A percentile compares a stretch with the other conserved stretches of the same genome.
phyloP scores from a whole-genome alignment of 2,797 vertebrate species.

The Sebastes diploproa region DNA sequence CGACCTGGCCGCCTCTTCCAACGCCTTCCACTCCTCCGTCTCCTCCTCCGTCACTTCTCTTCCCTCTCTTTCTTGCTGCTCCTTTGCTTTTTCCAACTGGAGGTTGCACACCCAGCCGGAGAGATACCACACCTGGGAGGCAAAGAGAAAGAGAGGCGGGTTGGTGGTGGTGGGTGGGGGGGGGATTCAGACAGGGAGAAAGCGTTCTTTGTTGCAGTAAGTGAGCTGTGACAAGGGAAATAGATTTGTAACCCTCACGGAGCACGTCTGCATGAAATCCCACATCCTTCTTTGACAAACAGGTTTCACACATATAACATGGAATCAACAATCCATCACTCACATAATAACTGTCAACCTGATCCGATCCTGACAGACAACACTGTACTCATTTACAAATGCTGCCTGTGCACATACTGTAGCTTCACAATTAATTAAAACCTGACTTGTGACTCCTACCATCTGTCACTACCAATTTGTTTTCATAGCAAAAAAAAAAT shows the following conservation, averaged over 20 bases:
- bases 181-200: conserved; percentile 29
- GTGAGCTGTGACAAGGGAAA: conserved; percentile 52
- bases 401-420: not conserved
- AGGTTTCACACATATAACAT: conserved; percentile 33
- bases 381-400: conserved; percentile 21
- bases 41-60: conserved; percentile 59
- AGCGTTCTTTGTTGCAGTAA: conserved; percentile 41
- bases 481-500: not conserved
- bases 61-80: conserved; percentile 64
- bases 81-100: conserved; percentile 72
- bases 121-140: conserved; percentile 85
- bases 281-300: conserved; percentile 44
- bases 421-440: conserved; percentile 9
- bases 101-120: conserved; percentile 84
- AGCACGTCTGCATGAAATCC: conserved; percentile 51
- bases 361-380: conserved; percentile 6
- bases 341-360: conserved; percentile 22
- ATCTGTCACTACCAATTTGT: not conserved
- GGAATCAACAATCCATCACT: conserved; percentile 26
- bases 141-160: conserved; percentile 21
- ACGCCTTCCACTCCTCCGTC: conserved; percentile 66
- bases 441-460: not conserved
- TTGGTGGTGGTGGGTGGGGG: not conserved
- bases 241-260: conserved; percentile 47
- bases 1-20: conserved; percentile 77